These are phyloP conservation scores for Gambusia affinis DNA, from an alignment of 2,113 vertebrate genomes.

Conservation along the genomic window DNA sequence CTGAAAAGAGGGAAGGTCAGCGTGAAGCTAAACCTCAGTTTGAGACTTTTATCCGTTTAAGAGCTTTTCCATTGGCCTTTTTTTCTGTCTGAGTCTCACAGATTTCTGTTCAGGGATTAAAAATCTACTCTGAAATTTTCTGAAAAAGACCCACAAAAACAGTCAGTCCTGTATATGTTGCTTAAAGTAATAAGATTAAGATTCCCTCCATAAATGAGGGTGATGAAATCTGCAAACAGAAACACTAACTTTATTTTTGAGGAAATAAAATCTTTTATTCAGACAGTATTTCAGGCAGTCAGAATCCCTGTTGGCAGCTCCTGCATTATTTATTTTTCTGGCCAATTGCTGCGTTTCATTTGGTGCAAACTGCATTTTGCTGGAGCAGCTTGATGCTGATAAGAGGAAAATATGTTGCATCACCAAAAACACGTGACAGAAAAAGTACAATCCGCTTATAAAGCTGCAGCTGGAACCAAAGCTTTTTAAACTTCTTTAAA, in stretches of 20 bases:
- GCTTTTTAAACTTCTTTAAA: background rate
- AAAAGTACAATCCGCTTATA: background rate
- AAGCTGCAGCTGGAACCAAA: background rate
- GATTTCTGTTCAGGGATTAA: conserved; percentile 62
- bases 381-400: background rate
- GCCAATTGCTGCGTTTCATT: background rate
- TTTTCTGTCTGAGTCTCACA: conserved; percentile 54
- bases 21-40: conserved; percentile 65
- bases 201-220: too few species aligned
- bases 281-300: background rate
- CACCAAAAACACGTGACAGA: background rate
- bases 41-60: conserved; percentile 67
- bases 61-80: conserved; percentile 65
- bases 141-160: conserved; percentile 26
- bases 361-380: background rate
- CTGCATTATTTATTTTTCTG: background rate
- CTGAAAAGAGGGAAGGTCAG: conserved; percentile 36
- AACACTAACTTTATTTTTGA: too few species aligned
- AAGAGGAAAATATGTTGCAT: background rate
- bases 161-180: background rate
- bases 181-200: too few species aligned
- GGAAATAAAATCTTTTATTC: too few species aligned
- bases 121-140: conserved; percentile 50
- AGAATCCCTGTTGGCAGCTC: too few species aligned
- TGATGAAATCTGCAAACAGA: too few species aligned